phyloP scores from a whole-genome alignment of 2,888 invertebrate species.

The Meteorus colon region DNA sequence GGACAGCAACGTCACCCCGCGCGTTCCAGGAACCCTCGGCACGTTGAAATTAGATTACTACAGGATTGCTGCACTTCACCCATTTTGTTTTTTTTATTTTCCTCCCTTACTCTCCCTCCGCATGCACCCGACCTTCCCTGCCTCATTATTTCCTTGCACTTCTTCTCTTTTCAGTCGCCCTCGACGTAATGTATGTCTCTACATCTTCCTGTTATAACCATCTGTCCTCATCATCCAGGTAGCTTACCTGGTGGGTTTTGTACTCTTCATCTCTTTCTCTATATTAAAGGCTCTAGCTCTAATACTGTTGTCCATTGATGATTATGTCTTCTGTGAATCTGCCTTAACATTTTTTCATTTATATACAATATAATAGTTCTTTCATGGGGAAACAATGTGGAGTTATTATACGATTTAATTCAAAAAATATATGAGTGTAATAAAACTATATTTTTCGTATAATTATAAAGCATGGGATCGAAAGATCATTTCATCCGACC shows the following conservation, averaged over 20 bases:
- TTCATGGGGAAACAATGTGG: slow-evolving; percentile 39
- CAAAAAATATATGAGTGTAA: slow-evolving; percentile 24
- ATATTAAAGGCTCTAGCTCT: too few species aligned
- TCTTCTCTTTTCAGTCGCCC: slow-evolving; percentile 27
- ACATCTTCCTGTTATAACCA: slow-evolving; percentile 43
- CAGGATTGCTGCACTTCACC: slow-evolving; percentile 67
- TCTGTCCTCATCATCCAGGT: slow-evolving; percentile 47
- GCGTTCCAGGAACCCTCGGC: slow-evolving; percentile 70
- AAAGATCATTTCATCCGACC: not conserved
- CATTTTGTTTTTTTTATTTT: slow-evolving; percentile 42
- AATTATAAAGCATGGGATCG: too few species aligned
- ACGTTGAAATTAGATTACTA: slow-evolving; percentile 72
- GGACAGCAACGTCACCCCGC: slow-evolving; percentile 69
- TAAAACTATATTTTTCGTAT: slow-evolving; percentile 36
- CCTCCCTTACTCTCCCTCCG: slow-evolving; percentile 32
- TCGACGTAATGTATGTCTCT: not conserved
- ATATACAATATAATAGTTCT: slow-evolving; percentile 33
- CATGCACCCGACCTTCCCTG: slow-evolving; percentile 13
- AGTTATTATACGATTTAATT: slow-evolving; percentile 26
- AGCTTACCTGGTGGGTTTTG: slow-evolving; percentile 55
- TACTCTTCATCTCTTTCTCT: not conserved
- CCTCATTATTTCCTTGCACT: slow-evolving; percentile 37
- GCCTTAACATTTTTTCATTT: slow-evolving; percentile 24
- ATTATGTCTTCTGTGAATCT: not conserved
- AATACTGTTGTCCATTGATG: too few species aligned